phyloP scores from a whole-genome alignment of 2,797 vertebrate genomes.

The Cryptoblepharus egeriae region DNA sequence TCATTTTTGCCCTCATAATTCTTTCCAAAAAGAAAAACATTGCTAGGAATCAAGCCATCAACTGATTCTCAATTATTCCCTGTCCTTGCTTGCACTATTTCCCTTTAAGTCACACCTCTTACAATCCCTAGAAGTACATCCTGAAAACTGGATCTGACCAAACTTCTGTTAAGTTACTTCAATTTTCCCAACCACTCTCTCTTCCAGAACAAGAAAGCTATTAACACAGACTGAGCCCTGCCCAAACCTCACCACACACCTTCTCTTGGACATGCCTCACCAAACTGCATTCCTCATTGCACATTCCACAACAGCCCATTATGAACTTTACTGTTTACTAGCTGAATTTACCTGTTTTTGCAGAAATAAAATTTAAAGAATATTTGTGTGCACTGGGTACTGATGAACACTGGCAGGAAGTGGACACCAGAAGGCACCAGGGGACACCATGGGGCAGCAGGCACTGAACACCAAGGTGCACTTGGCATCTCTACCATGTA shows the following conservation, averaged over 20 bases:
- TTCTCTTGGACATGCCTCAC: background rate
- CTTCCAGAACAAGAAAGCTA: background rate
- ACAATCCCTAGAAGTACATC: too few species aligned
- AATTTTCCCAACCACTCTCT: background rate
- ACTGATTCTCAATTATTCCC: background rate
- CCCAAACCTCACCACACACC: background rate
- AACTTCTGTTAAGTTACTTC: background rate
- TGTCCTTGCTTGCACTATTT: background rate
- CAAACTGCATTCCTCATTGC: background rate
- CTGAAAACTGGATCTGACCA: too few species aligned
- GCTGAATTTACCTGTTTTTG: too few species aligned
- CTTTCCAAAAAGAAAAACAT: background rate
- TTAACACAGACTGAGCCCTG: background rate
- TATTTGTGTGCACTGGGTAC: too few species aligned
- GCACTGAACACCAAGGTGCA: too few species aligned
- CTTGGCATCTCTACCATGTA: too few species aligned
- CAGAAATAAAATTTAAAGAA: too few species aligned
- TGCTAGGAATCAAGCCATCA: background rate
- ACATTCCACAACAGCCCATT: background rate
- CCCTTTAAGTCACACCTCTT: background rate
- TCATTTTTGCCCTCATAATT: background rate
- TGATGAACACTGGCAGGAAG: too few species aligned
- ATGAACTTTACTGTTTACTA: background rate
- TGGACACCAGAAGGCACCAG: too few species aligned
- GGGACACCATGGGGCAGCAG: too few species aligned